A percentile compares a stretch with the other conserved stretches of the same genome.
phyloP scores from a whole-genome alignment of 2,888 invertebrate species.

The Chironomus tentans region DNA sequence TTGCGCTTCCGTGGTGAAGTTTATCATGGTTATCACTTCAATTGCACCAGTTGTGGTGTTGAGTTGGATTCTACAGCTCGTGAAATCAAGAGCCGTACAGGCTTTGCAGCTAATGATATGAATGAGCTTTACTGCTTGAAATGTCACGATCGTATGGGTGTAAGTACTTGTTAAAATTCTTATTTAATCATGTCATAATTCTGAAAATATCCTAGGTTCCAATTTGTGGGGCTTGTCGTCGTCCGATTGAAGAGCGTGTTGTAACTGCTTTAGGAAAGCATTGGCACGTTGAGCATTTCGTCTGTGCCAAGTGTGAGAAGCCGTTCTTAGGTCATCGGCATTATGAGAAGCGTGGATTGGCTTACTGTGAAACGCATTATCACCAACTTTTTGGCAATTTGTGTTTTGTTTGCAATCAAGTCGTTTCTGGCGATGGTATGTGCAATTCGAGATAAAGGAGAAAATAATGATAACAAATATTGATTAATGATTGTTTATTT shows the following conservation, averaged over 20 bases:
- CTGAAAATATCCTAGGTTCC: conserved; percentile 49
- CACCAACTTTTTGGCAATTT: conserved; percentile 98
- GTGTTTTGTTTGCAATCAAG: conserved; percentile 98
- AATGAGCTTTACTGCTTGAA: conserved; percentile 95
- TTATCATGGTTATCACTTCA: conserved; percentile 99
- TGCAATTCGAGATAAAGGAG: conserved; percentile 32
- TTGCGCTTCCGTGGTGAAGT: conserved; percentile 90
- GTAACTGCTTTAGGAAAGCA: conserved; percentile 97
- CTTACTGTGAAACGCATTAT: conserved; percentile 98
- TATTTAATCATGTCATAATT: background rate
- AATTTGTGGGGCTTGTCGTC: conserved; percentile 98
- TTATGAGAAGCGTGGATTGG: conserved; percentile 96
- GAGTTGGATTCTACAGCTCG: conserved; percentile 94
- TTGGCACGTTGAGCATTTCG: conserved; percentile 98
- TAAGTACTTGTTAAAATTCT: background rate
- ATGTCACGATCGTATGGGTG: conserved; percentile 99
- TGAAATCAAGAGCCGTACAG: conserved; percentile 86
- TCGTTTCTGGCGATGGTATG: conserved; percentile 94
- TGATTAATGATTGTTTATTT: background rate
- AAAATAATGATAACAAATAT: conserved; percentile 11
- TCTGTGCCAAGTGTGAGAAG: conserved; percentile 99
- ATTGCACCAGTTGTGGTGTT: conserved; percentile 82
- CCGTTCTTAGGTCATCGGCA: conserved; percentile 98
- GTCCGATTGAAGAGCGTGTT: conserved; percentile 97
- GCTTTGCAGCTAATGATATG: conserved; percentile 83